These are phyloP conservation scores for Eumacrocentrus americanus DNA, from an alignment of 2,888 invertebrate genomes.

Conservation along the genomic window DNA sequence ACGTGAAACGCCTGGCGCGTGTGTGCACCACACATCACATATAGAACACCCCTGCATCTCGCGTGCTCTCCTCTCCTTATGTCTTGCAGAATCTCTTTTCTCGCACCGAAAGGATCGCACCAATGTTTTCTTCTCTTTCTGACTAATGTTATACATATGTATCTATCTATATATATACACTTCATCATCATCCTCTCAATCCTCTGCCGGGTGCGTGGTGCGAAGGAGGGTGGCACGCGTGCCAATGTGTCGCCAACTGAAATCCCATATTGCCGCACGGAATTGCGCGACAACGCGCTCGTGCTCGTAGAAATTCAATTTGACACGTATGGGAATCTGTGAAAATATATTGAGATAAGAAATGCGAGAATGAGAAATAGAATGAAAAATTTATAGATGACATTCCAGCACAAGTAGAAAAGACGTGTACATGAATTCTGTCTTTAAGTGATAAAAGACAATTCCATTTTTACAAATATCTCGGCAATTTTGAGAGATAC, in stretches of 20 bases:
- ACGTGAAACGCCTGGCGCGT: slow-evolving; percentile 36
- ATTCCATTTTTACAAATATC: too few relatives aligned
- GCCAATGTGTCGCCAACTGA: not conserved
- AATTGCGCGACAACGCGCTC: not conserved
- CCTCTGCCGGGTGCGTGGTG: not conserved
- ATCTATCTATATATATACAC: not conserved
- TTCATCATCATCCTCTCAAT: too few relatives aligned
- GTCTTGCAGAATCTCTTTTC: slow-evolving; percentile 23
- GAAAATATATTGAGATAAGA: not conserved
- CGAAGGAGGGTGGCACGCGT: not conserved
- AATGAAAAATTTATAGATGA: too few relatives aligned
- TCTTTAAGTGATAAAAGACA: too few relatives aligned
- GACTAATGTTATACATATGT: not conserved
- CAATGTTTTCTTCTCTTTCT: not conserved
- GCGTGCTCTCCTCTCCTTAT: slow-evolving; percentile 18
- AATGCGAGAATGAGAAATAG: too few relatives aligned
- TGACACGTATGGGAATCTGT: not conserved
- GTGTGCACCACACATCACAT: slow-evolving; percentile 18
- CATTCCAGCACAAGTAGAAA: not conserved
- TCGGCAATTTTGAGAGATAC: too few relatives aligned
- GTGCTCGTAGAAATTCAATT: slow-evolving; percentile 1
- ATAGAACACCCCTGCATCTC: slow-evolving; percentile 12
- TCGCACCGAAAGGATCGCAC: slow-evolving; percentile 3
- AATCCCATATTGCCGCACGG: slow-evolving; percentile 1
- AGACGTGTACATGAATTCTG: not conserved